Percentiles rank a stretch among this genome's conserved stretches.
phyloP scores from a whole-genome alignment of 2,113 vertebrate species.

The Chamaea fasciata region DNA sequence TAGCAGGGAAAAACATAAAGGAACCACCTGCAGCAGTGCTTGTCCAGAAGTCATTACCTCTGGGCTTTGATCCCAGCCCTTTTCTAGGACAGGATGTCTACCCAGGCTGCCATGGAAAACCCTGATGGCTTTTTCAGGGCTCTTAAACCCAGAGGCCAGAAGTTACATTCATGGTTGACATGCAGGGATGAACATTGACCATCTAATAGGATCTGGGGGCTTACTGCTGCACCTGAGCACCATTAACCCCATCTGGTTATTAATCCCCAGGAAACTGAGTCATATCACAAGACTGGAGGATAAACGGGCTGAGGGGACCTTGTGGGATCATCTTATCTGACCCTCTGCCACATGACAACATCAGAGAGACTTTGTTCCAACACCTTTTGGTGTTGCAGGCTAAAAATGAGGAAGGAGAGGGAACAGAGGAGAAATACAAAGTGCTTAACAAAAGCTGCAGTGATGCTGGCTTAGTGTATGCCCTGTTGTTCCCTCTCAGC shows the following conservation, averaged over 20 bases:
- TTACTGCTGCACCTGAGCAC: background rate
- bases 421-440: background rate
- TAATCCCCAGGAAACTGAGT: constrained; percentile 4
- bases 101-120: background rate
- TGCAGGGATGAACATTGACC: background rate
- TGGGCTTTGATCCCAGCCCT: background rate
- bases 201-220: background rate
- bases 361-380: background rate
- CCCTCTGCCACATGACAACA: background rate
- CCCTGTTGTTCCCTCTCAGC: background rate
- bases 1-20: background rate
- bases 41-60: background rate
- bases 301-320: background rate
- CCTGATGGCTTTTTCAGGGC: background rate
- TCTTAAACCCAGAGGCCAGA: background rate
- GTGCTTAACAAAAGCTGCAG: background rate
- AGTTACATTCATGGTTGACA: background rate
- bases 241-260: background rate
- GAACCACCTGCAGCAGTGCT: background rate
- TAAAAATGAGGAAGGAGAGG: background rate
- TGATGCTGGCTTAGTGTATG: background rate
- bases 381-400: background rate
- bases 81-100: background rate
- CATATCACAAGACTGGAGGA: background rate
- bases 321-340: background rate